Evolutionary conservation across 1,140 invertebrate species (phyloP), one percentile per base, ranked within the genome.

Genomic region (Drosophila asahinai): DNA sequence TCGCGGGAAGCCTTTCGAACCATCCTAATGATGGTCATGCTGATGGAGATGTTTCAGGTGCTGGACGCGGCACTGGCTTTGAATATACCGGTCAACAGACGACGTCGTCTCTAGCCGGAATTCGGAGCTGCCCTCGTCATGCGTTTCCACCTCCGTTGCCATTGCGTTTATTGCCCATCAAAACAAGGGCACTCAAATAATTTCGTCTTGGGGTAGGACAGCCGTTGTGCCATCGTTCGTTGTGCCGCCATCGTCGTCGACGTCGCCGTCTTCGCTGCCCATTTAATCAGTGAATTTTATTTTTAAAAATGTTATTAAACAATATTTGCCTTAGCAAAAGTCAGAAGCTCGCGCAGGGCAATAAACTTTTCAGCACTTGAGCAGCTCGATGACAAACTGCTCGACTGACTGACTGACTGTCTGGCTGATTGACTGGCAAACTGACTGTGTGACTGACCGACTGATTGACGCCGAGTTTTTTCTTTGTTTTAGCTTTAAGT

Each of bases 301-400:
- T 90, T 90, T 82, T 80, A 90, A 90, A 89, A 90, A 80, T 90
- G 72, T 80, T 90, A 90, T 90, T 90, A 90, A 90, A 90, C 86
- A 90, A 86, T 90, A 90, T 90, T 90, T 90, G 82, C 82, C 68
- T 49, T 86, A 61, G 75, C 81, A 90, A 84, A 90, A 89, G 78
- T 84, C 74, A 71, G 71, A 70, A 86, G 74, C 25, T 71, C 48
- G 22, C 36, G 12, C 67, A 80, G 86, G 80, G 86, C 86, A 90
- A 91, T 90, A 77, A 90, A 90, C 86, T 90, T 89, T 89, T 86
- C 78, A 90, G 75, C 79, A 86, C 86, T 89, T 84, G 72, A 73
- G 57, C 48, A 58, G 58, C 62, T 54, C 40, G 59, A 64, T 64
- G 72, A 62, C 59, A 19, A 67, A 67, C 59, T 15, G 63, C 27